Conservation (phyloP, 1,140 invertebrate species). For the Drosophila carrolli region DNA sequence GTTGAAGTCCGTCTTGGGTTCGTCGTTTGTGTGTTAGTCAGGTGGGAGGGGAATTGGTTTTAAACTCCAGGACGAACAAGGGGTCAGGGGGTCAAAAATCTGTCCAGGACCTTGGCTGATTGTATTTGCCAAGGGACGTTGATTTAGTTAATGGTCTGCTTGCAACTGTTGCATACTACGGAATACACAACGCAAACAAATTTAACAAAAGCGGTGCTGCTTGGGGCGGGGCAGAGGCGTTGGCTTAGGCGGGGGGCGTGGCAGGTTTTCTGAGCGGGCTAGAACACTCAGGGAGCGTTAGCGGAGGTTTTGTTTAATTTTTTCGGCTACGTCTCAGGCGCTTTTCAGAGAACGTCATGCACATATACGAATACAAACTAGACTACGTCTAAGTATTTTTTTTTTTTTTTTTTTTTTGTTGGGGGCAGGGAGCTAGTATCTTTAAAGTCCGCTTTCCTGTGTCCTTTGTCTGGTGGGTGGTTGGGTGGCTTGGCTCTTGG, state of each 20-base stretch:
- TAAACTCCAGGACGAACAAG: not conserved
- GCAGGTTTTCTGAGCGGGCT: constrained; percentile 9
- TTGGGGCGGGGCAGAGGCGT: constrained; percentile 29
- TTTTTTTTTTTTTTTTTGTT: constrained; percentile 25
- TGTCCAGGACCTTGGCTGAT: not conserved
- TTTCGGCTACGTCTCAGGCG: constrained; percentile 51
- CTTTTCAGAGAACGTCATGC: constrained; percentile 59
- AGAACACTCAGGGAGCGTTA: constrained; percentile 38
- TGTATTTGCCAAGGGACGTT: constrained; percentile 16
- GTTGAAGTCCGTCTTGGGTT: constrained; percentile 22
- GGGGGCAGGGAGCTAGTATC: constrained; percentile 22
- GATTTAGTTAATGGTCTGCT: constrained; percentile 34
- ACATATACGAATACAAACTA: constrained; percentile 63
- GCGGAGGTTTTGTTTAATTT: constrained; percentile 9
- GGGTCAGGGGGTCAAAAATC: not conserved
- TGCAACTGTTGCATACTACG: constrained; percentile 64
- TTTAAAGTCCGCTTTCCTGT: constrained; percentile 46
- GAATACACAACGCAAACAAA: constrained; percentile 63
- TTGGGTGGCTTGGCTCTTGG: constrained; percentile 17
- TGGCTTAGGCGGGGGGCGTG: constrained; percentile 16
- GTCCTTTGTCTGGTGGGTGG: constrained; percentile 44
- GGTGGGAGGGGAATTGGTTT: not conserved
- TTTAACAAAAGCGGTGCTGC: constrained; percentile 59
- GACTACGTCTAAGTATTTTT: constrained; percentile 56
- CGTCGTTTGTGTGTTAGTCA: not conserved